Base-by-base conservation (phyloP, 2,113 vertebrate genomes). In the Lepus europaeus region DNA sequence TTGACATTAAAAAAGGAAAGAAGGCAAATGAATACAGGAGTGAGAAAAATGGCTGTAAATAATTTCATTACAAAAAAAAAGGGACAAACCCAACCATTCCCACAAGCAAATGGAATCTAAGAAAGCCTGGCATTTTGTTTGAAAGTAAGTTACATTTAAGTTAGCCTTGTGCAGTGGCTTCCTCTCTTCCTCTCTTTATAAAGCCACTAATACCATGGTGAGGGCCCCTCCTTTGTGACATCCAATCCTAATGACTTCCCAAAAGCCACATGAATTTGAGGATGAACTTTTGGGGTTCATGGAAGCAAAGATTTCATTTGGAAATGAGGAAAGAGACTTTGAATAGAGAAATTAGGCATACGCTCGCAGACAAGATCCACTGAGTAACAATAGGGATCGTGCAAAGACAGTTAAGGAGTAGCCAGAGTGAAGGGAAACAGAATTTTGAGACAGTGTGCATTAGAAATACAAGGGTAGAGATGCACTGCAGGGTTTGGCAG, bases 41-140 rank as follows among this genome's bases (percentile, higher is more conserved):
- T 33, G 3, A 78, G 45, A 76, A 73, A 70, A 78, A 64, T 56
- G 12, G 27, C 25, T 73, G 90, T 31, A 31, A 59, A 49, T 84
- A 79, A 51, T 80, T 61, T 84, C 23, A 84, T 79, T 68, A 76
- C 22, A 2, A 27, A 45, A 80, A 49, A 36, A 70, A 2, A 14
- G 11, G 36, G 13, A 45, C 27, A 85, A 49, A 63, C 25, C 20
- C 10, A 39, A 56, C 56, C 25, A 19, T 70, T 27, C 22, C 61
- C 45, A 29, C 64, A 49, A 3, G 56, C 10, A 66, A 89, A 61
- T 61, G 25, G 85, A 91, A 89, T 9, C 11, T 82, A 84, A 93
- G 69, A 68, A 64, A 95, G 86, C 3, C 36, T 77, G 81, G 23
- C 63, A 66, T 77, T 93, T 73, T 87, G 14, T 83, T 79, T 72